These are phyloP conservation scores for Holacanthella duospinosa DNA, from an alignment of 2,888 invertebrate species.

Conservation along the genomic window DNA sequence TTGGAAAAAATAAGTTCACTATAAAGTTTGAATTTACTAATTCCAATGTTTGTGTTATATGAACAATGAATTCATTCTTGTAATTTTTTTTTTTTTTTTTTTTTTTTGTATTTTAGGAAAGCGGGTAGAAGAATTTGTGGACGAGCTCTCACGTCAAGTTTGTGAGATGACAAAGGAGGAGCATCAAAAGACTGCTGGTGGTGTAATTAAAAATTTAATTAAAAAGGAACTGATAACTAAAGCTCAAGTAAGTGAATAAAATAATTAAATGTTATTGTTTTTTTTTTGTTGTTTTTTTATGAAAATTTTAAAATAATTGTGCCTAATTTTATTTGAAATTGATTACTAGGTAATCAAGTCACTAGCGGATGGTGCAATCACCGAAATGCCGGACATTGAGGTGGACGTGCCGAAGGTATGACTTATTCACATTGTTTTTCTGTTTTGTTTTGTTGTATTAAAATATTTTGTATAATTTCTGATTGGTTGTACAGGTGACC, in stretches of 20 bases:
- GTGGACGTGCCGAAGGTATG: slow-evolving; percentile 35
- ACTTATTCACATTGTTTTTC: neutral
- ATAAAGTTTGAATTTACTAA: neutral
- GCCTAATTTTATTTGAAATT: slow-evolving; percentile 3
- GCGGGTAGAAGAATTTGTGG: slow-evolving; percentile 28
- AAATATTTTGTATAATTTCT: neutral
- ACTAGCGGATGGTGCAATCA: slow-evolving; percentile 29
- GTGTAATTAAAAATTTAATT: slow-evolving; percentile 29
- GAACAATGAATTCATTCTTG: neutral
- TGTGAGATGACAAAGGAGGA: slow-evolving; percentile 32
- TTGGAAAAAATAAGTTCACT: neutral
- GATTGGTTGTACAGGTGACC: slow-evolving; percentile 19
- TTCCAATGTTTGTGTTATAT: too few species aligned
- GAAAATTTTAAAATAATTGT: too few species aligned
- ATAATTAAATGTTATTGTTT: neutral
- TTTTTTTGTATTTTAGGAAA: slow-evolving; percentile 15
- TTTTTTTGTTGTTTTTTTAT: neutral
- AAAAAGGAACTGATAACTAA: slow-evolving; percentile 22
- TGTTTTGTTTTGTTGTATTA: neutral
- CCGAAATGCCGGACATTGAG: slow-evolving; percentile 32
- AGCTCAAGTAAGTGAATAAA: slow-evolving; percentile 19
- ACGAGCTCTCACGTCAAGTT: slow-evolving; percentile 30
- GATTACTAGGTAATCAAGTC: slow-evolving; percentile 26
- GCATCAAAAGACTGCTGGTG: slow-evolving; percentile 32
- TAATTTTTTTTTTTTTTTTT: neutral